Percentiles rank a stretch among this genome's conserved stretches.
Conservation (phyloP, 2,113 vertebrate genomes). For the Xyrauchen texanus region DNA sequence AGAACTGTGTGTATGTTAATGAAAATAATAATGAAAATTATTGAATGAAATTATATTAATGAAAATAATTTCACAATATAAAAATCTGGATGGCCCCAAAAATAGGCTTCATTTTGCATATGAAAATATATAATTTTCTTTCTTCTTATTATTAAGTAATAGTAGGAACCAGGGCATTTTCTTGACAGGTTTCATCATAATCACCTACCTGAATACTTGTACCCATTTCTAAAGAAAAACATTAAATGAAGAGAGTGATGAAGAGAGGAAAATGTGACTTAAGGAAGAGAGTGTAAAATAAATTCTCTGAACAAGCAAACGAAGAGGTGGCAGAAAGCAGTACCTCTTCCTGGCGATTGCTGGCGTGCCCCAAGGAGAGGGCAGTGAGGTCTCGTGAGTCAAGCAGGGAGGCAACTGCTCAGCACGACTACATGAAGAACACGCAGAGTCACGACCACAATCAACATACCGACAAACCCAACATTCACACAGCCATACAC, state of each 20-base stretch:
- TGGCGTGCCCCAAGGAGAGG: conserved; percentile 99
- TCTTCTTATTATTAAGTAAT: too few relatives aligned
- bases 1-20: too few relatives aligned
- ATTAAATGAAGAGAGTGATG: background rate
- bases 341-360: conserved; percentile 99
- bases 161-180: too few relatives aligned
- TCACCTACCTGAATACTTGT: too few relatives aligned
- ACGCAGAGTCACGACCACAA: conserved; percentile 54
- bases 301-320: conserved; percentile 8
- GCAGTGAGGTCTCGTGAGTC: conserved; percentile 98
- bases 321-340: conserved; percentile 65
- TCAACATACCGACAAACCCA: background rate
- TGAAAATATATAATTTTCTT: too few relatives aligned
- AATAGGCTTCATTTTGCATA: too few relatives aligned
- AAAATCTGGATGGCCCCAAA: too few relatives aligned
- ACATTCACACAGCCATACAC: conserved; percentile 22
- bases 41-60: too few relatives aligned
- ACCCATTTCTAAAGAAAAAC: too few relatives aligned
- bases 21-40: too few relatives aligned
- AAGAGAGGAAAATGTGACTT: background rate
- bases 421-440: conserved; percentile 84
- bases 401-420: conserved; percentile 98
- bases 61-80: too few relatives aligned
- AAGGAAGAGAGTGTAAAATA: background rate
- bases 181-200: too few relatives aligned